phyloP scores from a whole-genome alignment of 37 sponge, comb jelly and placozoan genomes.

The Bolinopsis microptera region DNA sequence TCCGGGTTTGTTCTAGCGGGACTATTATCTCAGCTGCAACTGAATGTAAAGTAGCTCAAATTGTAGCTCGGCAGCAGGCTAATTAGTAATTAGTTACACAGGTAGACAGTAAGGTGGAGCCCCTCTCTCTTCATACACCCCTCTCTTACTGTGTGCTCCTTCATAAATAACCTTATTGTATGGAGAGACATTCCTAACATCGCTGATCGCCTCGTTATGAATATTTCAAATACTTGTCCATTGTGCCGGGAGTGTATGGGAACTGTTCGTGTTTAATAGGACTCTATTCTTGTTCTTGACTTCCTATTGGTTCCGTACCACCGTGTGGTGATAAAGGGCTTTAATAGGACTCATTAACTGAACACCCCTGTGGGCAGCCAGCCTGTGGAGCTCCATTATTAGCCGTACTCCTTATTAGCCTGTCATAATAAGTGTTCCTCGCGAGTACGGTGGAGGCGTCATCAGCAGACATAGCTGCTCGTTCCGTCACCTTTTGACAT shows the following conservation, averaged over 20 bases:
- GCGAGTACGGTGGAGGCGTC: too few species aligned
- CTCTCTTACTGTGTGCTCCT: too few species aligned
- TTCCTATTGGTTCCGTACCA: neutral
- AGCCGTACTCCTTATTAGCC: too few species aligned
- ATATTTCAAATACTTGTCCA: neutral
- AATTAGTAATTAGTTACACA: neutral
- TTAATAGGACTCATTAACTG: neutral
- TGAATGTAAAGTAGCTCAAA: neutral
- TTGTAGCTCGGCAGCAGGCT: neutral
- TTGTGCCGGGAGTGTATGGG: too few species aligned
- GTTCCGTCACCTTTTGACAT: neutral
- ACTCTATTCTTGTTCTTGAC: neutral
- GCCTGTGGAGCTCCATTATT: neutral
- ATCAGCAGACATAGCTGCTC: neutral
- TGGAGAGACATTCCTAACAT: too few species aligned
- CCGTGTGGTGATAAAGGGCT: neutral
- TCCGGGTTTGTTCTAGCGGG: neutral
- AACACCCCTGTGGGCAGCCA: neutral
- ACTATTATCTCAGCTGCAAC: neutral
- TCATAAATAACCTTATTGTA: too few species aligned
- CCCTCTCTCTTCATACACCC: too few species aligned
- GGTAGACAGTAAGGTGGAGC: neutral
- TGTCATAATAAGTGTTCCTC: too few species aligned
- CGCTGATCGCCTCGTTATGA: neutral
- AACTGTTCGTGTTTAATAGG: too few species aligned